These are phyloP conservation scores for Gymnoscelis rufifasciata DNA, from an alignment of 2,888 invertebrate species.

Conservation along the genomic window DNA sequence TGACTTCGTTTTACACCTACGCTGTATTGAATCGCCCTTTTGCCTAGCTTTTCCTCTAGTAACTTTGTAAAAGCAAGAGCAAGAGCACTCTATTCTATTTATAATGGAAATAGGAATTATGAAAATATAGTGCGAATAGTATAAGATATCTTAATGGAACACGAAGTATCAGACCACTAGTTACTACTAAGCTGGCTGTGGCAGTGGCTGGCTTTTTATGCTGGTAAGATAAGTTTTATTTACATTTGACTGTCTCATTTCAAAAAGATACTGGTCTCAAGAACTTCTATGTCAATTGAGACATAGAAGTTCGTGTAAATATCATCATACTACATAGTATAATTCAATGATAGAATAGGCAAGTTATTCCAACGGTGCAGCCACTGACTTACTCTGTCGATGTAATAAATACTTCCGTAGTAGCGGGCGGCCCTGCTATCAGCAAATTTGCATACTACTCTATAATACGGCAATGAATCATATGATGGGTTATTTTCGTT, in stretches of 20 bases:
- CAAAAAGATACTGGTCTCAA: too few relatives aligned
- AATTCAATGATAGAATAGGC: too few relatives aligned
- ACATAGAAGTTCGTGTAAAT: too few relatives aligned
- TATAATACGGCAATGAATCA: constrained; percentile 13
- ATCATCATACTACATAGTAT: too few relatives aligned
- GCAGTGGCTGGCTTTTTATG: too few relatives aligned
- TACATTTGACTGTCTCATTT: too few relatives aligned
- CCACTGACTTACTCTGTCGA: constrained; percentile 1
- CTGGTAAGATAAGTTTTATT: too few relatives aligned
- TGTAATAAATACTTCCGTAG: constrained; percentile 5
- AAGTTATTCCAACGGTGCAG: neutral
- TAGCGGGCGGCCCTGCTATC: constrained; percentile 12
- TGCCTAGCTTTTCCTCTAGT: constrained; percentile 25
- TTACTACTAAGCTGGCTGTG: too few relatives aligned
- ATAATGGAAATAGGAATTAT: constrained; percentile 14
- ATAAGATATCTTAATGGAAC: too few relatives aligned
- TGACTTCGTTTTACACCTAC: constrained; percentile 33
- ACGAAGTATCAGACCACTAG: too few relatives aligned
- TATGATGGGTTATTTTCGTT: neutral
- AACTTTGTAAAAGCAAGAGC: constrained; percentile 16
- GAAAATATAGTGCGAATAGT: neutral
- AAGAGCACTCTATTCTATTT: constrained; percentile 16
- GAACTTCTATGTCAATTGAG: too few relatives aligned
- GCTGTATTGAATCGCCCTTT: constrained; percentile 32
- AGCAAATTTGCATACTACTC: constrained; percentile 21